A percentile compares a stretch with the other conserved stretches of the same genome.
Evolutionary conservation across 2,113 vertebrate genomes (phyloP).

Genomic region (Bubalus kerabau): DNA sequence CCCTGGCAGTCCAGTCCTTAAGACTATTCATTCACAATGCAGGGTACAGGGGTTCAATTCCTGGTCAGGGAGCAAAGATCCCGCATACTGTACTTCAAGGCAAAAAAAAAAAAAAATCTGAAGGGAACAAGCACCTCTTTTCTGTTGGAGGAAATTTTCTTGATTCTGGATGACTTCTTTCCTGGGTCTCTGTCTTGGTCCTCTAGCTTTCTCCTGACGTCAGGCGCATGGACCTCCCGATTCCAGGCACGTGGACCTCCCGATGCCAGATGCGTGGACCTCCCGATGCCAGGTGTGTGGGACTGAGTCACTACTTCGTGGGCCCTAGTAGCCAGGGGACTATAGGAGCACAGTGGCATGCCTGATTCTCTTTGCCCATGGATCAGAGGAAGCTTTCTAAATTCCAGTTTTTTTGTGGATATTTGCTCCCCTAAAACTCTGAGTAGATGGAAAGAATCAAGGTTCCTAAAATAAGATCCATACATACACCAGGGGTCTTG

Average conservation of each 20-base stretch:
- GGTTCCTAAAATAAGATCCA: background rate
- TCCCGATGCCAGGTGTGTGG: too few species aligned
- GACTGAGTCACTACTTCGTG: accelerated
- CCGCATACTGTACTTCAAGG: background rate
- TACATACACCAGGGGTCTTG: accelerated
- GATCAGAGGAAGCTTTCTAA: background rate
- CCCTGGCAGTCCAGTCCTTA: background rate
- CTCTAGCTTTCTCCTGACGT: accelerated
- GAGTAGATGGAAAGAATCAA: background rate
- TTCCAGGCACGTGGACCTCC: accelerated
- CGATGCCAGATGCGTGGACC: accelerated
- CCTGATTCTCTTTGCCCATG: background rate
- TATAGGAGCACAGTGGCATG: accelerated
- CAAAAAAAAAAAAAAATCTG: background rate
- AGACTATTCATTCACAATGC: background rate
- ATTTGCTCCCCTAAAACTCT: background rate
- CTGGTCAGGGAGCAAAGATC: background rate
- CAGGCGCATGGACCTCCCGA: accelerated
- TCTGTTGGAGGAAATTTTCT: background rate
- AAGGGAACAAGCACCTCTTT: accelerated
- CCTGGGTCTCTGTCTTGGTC: background rate
- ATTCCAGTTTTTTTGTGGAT: background rate
- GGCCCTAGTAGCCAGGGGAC: accelerated
- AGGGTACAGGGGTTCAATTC: background rate
- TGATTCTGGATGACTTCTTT: accelerated